phyloP scores from a whole-genome alignment of 2,888 invertebrate genomes.

The Trichopoda pennipes region DNA sequence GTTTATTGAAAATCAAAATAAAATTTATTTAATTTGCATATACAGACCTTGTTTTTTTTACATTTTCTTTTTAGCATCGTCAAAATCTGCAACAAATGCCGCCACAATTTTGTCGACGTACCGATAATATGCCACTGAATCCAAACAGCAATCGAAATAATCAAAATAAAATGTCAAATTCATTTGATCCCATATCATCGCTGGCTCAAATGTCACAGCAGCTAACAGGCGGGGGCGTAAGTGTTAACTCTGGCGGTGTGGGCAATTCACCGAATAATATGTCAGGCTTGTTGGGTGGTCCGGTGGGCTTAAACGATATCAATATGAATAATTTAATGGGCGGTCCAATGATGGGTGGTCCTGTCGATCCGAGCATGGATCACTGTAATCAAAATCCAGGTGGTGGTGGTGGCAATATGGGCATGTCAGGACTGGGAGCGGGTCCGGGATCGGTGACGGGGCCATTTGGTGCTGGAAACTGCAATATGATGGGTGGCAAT shows the following conservation, averaged over 20 bases:
- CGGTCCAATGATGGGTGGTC: slow-evolving; percentile 73
- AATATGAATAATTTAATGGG: slow-evolving; percentile 71
- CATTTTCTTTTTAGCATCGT: slow-evolving; percentile 66
- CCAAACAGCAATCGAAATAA: slow-evolving; percentile 83
- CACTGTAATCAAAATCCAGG: slow-evolving; percentile 74
- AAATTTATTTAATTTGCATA: too few relatives aligned
- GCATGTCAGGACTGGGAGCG: slow-evolving; percentile 59
- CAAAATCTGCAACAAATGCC: slow-evolving; percentile 73
- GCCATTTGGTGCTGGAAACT: slow-evolving; percentile 72
- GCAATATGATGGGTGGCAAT: slow-evolving; percentile 71
- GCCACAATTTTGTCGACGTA: slow-evolving; percentile 80
- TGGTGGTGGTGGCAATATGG: slow-evolving; percentile 58
- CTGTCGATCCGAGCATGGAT: slow-evolving; percentile 80
- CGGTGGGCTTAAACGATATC: slow-evolving; percentile 73
- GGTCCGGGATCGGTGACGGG: slow-evolving; percentile 69
- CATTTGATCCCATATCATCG: slow-evolving; percentile 95
- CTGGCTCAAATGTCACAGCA: slow-evolving; percentile 97
- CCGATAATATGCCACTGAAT: slow-evolving; percentile 86
- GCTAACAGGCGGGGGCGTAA: slow-evolving; percentile 88
- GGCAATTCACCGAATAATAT: slow-evolving; percentile 69
- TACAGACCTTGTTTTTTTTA: too few relatives aligned
- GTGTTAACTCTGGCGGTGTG: slow-evolving; percentile 80
- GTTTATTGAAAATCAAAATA: too few relatives aligned
- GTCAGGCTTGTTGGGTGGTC: slow-evolving; percentile 56
- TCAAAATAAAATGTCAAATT: slow-evolving; percentile 85